Conservation (phyloP, 2,888 invertebrate species). For the Scrobipalpa costella region DNA sequence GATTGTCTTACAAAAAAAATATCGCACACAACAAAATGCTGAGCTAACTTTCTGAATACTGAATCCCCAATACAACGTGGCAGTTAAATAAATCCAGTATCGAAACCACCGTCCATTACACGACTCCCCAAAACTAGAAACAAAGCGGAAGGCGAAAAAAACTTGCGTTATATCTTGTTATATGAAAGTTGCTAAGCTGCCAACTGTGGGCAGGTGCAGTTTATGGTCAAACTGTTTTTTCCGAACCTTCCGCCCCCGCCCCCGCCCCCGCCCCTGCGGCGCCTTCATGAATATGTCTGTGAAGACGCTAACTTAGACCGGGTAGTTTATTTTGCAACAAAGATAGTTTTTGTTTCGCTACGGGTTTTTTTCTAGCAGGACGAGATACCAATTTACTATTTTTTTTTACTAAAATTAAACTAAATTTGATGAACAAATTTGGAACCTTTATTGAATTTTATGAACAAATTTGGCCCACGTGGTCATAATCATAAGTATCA, state of each 20-base stretch:
- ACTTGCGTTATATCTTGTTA: slow-evolving; percentile 27
- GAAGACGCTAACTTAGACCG: not conserved
- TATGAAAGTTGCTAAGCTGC: slow-evolving; percentile 28
- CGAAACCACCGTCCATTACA: not conserved
- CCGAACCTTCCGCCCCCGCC: slow-evolving; percentile 3
- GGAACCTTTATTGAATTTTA: no score
- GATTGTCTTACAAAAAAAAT: no score
- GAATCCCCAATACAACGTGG: no score
- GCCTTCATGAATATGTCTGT: slow-evolving; percentile 4
- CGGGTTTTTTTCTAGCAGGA: no score
- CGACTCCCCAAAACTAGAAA: slow-evolving; percentile 15
- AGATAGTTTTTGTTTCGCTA: not conserved
- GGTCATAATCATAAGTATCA: no score
- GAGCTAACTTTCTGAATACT: no score
- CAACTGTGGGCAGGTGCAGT: slow-evolving; percentile 23
- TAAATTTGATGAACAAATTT: no score
- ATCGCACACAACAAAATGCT: no score
- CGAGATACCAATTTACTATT: no score
- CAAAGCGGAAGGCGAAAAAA: slow-evolving; percentile 22
- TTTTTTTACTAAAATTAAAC: no score
- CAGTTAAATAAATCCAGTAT: not conserved
- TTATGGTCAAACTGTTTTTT: slow-evolving; percentile 26
- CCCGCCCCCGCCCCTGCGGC: not conserved
- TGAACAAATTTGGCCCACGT: no score
- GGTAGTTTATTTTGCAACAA: no score